A percentile compares a stretch with the other conserved stretches of the same genome.
These are phyloP conservation scores for Branchinecta lynchi DNA, from an alignment of 1,140 invertebrate species.

Conservation along the genomic window DNA sequence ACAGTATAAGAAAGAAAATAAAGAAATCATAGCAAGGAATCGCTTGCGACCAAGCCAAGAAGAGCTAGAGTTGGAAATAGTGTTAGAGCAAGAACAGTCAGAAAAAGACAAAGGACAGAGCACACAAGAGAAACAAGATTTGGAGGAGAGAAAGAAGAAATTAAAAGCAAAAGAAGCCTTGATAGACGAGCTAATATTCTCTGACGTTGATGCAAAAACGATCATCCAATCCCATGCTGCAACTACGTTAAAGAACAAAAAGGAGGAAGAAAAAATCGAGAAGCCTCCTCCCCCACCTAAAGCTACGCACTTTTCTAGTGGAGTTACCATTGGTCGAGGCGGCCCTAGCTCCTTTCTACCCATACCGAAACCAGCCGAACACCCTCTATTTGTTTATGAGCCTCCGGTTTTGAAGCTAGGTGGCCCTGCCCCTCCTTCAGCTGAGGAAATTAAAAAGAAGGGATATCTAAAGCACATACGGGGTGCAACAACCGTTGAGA, in stretches of 20 bases:
- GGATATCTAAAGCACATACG: conserved; percentile 65
- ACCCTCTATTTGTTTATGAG: conserved; percentile 52
- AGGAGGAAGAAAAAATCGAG: conserved; percentile 23
- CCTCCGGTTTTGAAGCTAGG: conserved; percentile 40
- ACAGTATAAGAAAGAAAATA: conserved; percentile 84
- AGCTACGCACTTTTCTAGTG: conserved; percentile 56
- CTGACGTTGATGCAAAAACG: conserved; percentile 65
- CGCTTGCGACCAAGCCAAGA: conserved; percentile 40
- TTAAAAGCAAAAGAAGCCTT: conserved; percentile 70
- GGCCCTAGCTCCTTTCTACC: conserved; percentile 39
- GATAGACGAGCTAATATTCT: conserved; percentile 87
- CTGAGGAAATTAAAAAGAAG: conserved; percentile 34
- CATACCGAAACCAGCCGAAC: conserved; percentile 54
- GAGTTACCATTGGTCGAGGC: conserved; percentile 53
- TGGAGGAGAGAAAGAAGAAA: conserved; percentile 63
- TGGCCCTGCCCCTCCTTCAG: conserved; percentile 53
- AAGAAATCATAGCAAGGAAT: conserved; percentile 75
- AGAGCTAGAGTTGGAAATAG: conserved; percentile 61
- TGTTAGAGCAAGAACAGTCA: conserved; percentile 67
- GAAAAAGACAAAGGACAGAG: conserved; percentile 37
- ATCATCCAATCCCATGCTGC: conserved; percentile 70
- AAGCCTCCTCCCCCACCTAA: conserved; percentile 17
- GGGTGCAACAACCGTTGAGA: conserved; percentile 49
- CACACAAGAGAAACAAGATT: conserved; percentile 37
- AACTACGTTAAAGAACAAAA: conserved; percentile 29